A percentile compares a stretch with the other conserved stretches of the same genome.
phyloP scores from a whole-genome alignment of 2,888 invertebrate genomes.

The Monoplex corrugatus region DNA sequence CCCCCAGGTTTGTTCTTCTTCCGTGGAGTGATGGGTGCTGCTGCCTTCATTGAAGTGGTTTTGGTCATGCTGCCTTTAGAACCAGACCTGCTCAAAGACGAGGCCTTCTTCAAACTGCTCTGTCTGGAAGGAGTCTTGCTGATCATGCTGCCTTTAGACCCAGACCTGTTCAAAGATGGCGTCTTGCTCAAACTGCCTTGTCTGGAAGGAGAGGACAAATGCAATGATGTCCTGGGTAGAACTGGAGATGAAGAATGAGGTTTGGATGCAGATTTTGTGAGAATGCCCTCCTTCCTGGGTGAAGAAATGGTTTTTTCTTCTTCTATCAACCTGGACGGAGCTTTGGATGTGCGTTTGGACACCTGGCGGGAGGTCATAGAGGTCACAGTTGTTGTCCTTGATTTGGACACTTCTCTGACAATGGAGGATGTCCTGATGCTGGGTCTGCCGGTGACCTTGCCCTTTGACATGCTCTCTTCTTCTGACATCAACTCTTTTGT shows the following conservation, averaged over 20 bases:
- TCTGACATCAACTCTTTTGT: slow-evolving; percentile 46
- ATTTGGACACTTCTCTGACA: slow-evolving; percentile 4
- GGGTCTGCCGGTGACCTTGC: neutral
- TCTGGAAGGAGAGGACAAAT: neutral
- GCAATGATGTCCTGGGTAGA: neutral
- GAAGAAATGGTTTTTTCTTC: neutral
- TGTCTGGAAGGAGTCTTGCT: neutral
- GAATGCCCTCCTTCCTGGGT: neutral
- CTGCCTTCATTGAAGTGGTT: neutral
- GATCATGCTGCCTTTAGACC: neutral
- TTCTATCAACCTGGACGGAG: slow-evolving; percentile 30
- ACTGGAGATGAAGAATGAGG: neutral
- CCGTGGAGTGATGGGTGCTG: neutral
- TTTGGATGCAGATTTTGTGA: neutral
- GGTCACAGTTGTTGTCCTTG: neutral
- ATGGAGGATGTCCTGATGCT: slow-evolving; percentile 35
- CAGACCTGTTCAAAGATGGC: neutral
- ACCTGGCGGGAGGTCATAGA: neutral
- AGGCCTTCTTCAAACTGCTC: neutral
- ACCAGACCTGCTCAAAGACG: neutral
- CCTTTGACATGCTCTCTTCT: neutral
- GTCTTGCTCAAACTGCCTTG: neutral
- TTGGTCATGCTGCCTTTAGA: slow-evolving; percentile 23
- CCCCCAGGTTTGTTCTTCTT: slow-evolving; percentile 13
- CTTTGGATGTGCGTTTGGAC: neutral